Evolutionary conservation across 1,140 invertebrate genomes (phyloP), one percentile per base, ranked within the genome.

Genomic region (Antheraea pernyi): DNA sequence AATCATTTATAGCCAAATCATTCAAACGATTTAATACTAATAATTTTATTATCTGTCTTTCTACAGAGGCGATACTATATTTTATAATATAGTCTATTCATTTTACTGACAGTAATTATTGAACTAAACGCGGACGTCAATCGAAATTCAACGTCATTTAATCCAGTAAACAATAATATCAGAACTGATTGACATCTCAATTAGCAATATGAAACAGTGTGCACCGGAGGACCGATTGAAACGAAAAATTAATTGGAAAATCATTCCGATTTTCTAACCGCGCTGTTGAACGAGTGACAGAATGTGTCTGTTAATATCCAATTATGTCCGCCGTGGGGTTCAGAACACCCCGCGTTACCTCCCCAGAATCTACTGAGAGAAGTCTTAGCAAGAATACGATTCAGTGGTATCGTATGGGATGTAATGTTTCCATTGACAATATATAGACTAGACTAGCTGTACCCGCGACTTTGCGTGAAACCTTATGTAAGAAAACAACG

Each of bases 251-350:
- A 79, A 81, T 81, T 79, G 77, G 46, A 78, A 81, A 65, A 72
- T 76, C 78, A 73, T 74, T 75, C 74, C 46, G 59, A 73, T 73
- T 73, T 73, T 75, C 79, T 81, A 79, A 77, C 79, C 77, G 72
- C 72, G 62, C 62, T 72, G 68, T n/a, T 59, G 72, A 53, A 53
- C 63, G 60, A 69, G 67, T 82, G 80, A 80, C 81, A 74, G 75
- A 77, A 74, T 74, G 71, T 82, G 77, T 83, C 79, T 80, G 82
- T 78, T 84, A 84, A 84, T 84, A 81, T 78, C 77, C 81, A 84
- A 84, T 84, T 83, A 83, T 80, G 65, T 53, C 65, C 68, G 69
- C 46, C 46, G 39, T 67, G 11, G 10, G 13, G 46, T 53, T 53
- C 46, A 6, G 46, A 16, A 53, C 46, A 53, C 46, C 46, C 5